Conservation (phyloP, 2,797 vertebrate genomes). For the Distichodus sexfasciatus region DNA sequence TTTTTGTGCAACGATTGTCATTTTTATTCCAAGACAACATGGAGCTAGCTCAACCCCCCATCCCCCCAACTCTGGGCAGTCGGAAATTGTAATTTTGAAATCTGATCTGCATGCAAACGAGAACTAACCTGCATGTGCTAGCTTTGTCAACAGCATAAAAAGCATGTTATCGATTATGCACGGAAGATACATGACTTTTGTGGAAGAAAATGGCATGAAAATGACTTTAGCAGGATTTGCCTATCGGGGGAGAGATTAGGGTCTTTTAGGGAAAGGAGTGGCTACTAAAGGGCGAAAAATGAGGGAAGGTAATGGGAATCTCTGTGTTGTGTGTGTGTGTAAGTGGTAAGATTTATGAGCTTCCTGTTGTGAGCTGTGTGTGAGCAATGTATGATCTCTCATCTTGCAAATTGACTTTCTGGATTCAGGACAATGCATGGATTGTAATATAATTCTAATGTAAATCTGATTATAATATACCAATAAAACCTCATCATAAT, state of each 20-base stretch:
- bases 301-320: constrained; percentile 55
- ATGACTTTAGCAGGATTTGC: constrained; percentile 62
- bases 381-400: no score
- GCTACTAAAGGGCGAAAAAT: constrained; percentile 56
- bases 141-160: constrained; percentile 48
- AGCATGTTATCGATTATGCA: constrained; percentile 71
- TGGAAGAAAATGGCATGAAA: constrained; percentile 42
- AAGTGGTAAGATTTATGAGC: no score
- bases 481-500: no score
- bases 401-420: no score
- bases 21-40: background rate
- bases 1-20: no score
- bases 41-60: no score
- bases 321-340: constrained; percentile 10
- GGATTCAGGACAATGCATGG: no score
- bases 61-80: no score
- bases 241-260: constrained; percentile 70
- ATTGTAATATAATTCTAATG: no score
- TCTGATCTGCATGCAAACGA: constrained; percentile 66
- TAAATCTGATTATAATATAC: no score
- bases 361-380: no score
- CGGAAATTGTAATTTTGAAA: constrained; percentile 58
- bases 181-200: constrained; percentile 40
- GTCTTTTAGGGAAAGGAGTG: constrained; percentile 70
- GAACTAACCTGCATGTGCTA: constrained; percentile 59